Evolutionary conservation across 2,113 vertebrate genomes (phyloP), one percentile per base, ranked within the genome.

Genomic region (Alexandromys fortis): DNA sequence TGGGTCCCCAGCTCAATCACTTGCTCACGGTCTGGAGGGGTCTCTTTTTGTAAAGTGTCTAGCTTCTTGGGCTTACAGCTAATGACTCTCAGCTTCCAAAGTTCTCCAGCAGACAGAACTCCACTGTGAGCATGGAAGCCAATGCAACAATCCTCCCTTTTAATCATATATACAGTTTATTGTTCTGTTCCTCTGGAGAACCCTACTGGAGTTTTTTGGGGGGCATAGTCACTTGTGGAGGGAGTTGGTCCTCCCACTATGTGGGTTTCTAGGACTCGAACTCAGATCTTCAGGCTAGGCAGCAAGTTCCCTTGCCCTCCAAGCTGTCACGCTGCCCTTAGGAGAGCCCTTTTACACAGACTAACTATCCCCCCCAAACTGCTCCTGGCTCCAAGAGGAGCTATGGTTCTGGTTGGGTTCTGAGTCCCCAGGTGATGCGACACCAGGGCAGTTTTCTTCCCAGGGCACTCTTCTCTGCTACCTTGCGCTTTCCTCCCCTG

Each of bases 171-270:
- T 9, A 77, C 17, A 6, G 28, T 38, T 35, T 11, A n/a, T 55
- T 52, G 22, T 86, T 86, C 58, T 67, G 24, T 17, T 65, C 45
- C 82, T 92, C 45, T 67, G 82, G 14, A 63, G n/a, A 83, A 42
- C 24, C 13, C n/a, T 63, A 28, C 2, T 63, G 19, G 42, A 0
- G 0, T 33, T 16, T 55, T 24, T 58, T 7, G 24, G n/a, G 7
- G 3, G 7, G n/a, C 13, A 45, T 45, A 21, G 52, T 38, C 52
- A 82, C 55, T 55, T 61, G 52, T 85, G 8, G 38, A 65, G 24
- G 58, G 14, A 45, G 38, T 17, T 45, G 38, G 16, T 85, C 26
- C 8, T 45, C 8, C 61, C 14, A 45, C 26, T 45, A 22, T 33
- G 16, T 30, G 7, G 38, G 26, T 65, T 82, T 45, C 61, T 21